Base-by-base conservation (phyloP, 2,888 invertebrate genomes). In the Ommatoiulus sabulosus region DNA sequence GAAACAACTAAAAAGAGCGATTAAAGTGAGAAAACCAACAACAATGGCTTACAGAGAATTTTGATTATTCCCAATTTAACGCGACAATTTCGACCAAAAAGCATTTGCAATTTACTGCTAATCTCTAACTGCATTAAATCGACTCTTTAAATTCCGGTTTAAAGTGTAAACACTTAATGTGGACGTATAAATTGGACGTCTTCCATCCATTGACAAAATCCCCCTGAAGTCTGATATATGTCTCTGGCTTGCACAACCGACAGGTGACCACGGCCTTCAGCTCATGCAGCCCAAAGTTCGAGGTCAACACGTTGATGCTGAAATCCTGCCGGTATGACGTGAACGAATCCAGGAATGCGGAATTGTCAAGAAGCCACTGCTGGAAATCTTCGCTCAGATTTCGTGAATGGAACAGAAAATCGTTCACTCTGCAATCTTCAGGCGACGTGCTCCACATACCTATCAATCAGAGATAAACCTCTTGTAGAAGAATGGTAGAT, bases 201-300 rank as follows among this genome's bases (percentile, higher is more conserved):
- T 86, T 86, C 86, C 44, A 86, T 17, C 20, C 48, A n/a, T 0
- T 86, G 20, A 44, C 17, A 86, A 20, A 48, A 86, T 86, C 48
- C 12, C n/a, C 10, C 15, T 86, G 44, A 6, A 46, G 86, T 4
- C n/a, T 86, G 86, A 20, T 86, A 44, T 44, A 44, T 12, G 20
- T 43, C 17, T 86, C 48, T 6, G 44, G 86, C 24, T 43, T 86
- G 86, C 86, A 86, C 86, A 86, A 86, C 86, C 44, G 24, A 4
- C 44, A 86, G n/a, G 86, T 86, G 5, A 85, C 86, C 17, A 46
- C n/a, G 3, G 44, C 86, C 6, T 44, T 24, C 48, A 44, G 44
- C n/a, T 20, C 44, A 44, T 44, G 46, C 46, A 85, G 8, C n/a
- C 46, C 85, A 44, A 46, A 44, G 44, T 85, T 46, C 3, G 85